phyloP scores from a whole-genome alignment of 2,113 vertebrate species.

The Agapornis roseicollis region DNA sequence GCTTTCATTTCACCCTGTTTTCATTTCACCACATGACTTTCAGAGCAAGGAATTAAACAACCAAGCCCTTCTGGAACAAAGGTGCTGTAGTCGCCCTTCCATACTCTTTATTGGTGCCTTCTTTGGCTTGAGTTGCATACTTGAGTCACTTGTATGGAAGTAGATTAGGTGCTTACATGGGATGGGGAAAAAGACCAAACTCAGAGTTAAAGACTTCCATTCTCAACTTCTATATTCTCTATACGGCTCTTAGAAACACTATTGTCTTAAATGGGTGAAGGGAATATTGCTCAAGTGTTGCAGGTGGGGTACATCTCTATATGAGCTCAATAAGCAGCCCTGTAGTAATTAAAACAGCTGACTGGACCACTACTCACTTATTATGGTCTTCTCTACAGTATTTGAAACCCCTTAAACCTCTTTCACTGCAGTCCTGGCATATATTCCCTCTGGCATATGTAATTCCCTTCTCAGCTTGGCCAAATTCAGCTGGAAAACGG shows the following conservation, averaged over 20 bases:
- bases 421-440: background rate
- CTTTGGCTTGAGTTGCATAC: background rate
- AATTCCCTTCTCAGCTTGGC: background rate
- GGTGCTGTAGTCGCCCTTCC: background rate
- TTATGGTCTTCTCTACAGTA: background rate
- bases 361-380: background rate
- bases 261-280: background rate
- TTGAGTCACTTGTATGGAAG: background rate
- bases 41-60: background rate
- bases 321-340: background rate
- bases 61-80: background rate
- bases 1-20: background rate
- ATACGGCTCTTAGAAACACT: background rate
- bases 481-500: background rate
- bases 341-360: conserved; percentile 43
- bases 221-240: background rate
- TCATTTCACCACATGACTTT: background rate
- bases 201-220: background rate
- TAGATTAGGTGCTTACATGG: background rate
- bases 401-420: conserved; percentile 17
- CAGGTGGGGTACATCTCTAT: background rate
- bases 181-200: background rate
- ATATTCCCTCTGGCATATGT: background rate
- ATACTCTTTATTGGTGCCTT: background rate
- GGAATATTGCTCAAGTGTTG: background rate